Conservation (phyloP, 2,113 vertebrate genomes). For the Nerophis ophidion region DNA sequence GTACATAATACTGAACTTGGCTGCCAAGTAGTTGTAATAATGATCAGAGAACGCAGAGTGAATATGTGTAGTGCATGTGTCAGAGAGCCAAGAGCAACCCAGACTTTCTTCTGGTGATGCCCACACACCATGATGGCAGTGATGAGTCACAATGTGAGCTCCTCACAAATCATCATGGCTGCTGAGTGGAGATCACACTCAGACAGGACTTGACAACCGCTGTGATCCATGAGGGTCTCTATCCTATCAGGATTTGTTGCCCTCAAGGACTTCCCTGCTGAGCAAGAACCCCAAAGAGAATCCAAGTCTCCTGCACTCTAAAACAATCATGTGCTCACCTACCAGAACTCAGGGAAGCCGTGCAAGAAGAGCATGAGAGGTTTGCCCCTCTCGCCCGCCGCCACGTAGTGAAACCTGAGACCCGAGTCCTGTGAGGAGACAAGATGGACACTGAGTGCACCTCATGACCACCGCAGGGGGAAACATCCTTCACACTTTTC, state of each 20-base stretch:
- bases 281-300: no score
- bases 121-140: no score
- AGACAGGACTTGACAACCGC: slow-evolving; percentile 48
- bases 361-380: slow-evolving; percentile 94
- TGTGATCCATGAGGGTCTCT: slow-evolving; percentile 39
- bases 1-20: no score
- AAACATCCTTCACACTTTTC: neutral
- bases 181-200: slow-evolving; percentile 43
- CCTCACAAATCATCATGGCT: neutral
- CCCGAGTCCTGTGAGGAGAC: slow-evolving; percentile 82
- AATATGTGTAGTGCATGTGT: no score
- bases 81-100: no score
- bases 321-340: slow-evolving; percentile 50
- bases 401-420: slow-evolving; percentile 94
- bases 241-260: slow-evolving; percentile 23
- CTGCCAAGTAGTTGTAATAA: no score
- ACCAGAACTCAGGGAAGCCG: slow-evolving; percentile 98
- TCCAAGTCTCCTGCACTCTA: no score
- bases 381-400: slow-evolving; percentile 92
- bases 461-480: neutral
- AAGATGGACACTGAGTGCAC: slow-evolving; percentile 4
- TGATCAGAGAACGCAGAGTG: no score
- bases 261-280: slow-evolving; percentile 11
- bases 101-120: no score
- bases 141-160: no score